Conservation (phyloP, 2,888 invertebrate species). For the Blastobasis adustella region DNA sequence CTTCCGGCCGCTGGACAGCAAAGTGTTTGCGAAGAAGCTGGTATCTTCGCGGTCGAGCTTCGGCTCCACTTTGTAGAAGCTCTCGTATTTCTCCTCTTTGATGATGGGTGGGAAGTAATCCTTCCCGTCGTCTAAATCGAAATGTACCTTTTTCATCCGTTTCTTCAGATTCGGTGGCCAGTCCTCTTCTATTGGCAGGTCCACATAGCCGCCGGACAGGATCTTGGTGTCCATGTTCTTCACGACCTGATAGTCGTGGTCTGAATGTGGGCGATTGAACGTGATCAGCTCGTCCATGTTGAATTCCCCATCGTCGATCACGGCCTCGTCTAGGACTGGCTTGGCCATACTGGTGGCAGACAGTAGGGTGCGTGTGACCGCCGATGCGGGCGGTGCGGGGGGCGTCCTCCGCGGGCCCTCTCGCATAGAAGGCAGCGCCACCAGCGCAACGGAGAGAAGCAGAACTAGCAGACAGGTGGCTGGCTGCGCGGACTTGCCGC, state of each 20-base stretch:
- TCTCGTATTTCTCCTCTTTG: conserved; percentile 58
- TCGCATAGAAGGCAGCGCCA: conserved; percentile 86
- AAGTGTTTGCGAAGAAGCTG: conserved; percentile 42
- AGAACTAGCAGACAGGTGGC: conserved; percentile 92
- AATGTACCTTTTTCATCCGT: conserved; percentile 61
- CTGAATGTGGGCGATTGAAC: conserved; percentile 65
- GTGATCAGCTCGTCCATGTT: conserved; percentile 78
- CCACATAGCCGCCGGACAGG: conserved; percentile 63
- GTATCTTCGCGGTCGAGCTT: conserved; percentile 36
- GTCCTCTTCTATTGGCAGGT: conserved; percentile 75
- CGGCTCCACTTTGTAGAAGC: conserved; percentile 36
- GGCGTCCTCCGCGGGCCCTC: conserved; percentile 40
- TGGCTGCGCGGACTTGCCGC: conserved; percentile 79
- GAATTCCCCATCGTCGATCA: conserved; percentile 74
- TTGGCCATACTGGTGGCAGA: conserved; percentile 40
- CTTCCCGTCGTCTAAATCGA: conserved; percentile 56
- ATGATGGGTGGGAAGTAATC: conserved; percentile 58
- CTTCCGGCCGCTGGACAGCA: conserved; percentile 54
- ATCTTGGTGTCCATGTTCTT: conserved; percentile 41
- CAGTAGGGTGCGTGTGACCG: conserved; percentile 53
- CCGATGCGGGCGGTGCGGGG: conserved; percentile 30
- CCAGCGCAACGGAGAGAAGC: conserved; percentile 87
- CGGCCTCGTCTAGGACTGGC: conserved; percentile 60
- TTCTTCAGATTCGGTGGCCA: conserved; percentile 74
- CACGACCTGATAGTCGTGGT: conserved; percentile 67